Percentiles rank a stretch among this genome's conserved stretches.
Conservation (phyloP, 2,797 vertebrate species). For the Dipus sagitta region DNA sequence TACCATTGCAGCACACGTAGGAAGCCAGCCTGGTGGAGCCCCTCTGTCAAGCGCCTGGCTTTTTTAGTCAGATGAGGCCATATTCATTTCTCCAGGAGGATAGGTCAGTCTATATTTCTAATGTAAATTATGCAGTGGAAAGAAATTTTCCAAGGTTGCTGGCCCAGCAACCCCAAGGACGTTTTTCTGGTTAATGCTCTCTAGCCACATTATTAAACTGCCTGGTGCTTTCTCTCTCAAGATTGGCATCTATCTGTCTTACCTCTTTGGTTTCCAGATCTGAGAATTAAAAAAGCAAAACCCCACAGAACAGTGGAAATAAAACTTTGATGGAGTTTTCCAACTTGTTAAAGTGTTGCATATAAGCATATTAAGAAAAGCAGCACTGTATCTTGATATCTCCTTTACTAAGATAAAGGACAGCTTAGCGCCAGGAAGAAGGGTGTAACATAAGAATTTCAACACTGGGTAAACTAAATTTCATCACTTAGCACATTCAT, state of each 20-base stretch:
- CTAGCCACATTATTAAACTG: slow-evolving; percentile 39
- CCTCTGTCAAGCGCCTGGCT: slow-evolving; percentile 3
- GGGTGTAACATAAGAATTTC: not conserved
- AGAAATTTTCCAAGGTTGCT: slow-evolving; percentile 50
- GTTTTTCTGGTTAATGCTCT: not conserved
- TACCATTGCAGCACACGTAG: slow-evolving; percentile 45
- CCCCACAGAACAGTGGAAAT: not conserved
- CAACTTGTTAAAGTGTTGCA: slow-evolving; percentile 15
- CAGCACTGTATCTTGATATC: not conserved
- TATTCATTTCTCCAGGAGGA: slow-evolving; percentile 14
- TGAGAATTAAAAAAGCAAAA: not conserved
- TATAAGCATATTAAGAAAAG: not conserved
- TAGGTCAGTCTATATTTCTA: slow-evolving; percentile 38
- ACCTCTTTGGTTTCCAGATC: slow-evolving; percentile 7
- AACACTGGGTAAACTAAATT: slow-evolving; percentile 10
- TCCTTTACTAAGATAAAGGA: slow-evolving; percentile 34
- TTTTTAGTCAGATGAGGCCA: not conserved
- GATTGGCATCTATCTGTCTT: not conserved
- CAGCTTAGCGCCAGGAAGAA: not conserved
- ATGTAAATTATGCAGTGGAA: slow-evolving; percentile 41
- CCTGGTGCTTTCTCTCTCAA: not conserved
- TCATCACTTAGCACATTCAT: not conserved
- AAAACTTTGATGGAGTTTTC: not conserved
- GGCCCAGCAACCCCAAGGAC: not conserved
- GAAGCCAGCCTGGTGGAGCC: slow-evolving; percentile 48